These are phyloP conservation scores for Miichthys miiuy DNA, from an alignment of 2,797 vertebrate species.

Conservation along the genomic window DNA sequence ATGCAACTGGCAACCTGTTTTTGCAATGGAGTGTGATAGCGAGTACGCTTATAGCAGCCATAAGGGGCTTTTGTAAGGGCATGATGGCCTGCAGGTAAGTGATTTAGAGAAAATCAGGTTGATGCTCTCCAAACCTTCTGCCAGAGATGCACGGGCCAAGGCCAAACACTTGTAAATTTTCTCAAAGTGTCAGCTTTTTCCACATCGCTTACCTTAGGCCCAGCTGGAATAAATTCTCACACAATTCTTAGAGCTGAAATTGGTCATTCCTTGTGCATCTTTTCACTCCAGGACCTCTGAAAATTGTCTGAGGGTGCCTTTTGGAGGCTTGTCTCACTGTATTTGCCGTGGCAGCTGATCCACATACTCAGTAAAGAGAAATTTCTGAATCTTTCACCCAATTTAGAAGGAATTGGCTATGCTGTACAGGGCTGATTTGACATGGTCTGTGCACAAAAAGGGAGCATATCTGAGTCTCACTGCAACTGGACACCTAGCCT, in stretches of 20 bases:
- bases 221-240: slow-evolving; percentile 74
- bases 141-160: slow-evolving; percentile 66
- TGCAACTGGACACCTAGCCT: slow-evolving; percentile 34
- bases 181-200: slow-evolving; percentile 80
- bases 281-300: slow-evolving; percentile 57
- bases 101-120: slow-evolving; percentile 79
- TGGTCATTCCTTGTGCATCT: slow-evolving; percentile 60
- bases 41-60: slow-evolving; percentile 66
- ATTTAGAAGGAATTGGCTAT: slow-evolving; percentile 59
- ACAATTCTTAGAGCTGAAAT: slow-evolving; percentile 76
- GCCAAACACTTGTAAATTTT: slow-evolving; percentile 77
- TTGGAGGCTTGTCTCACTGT: slow-evolving; percentile 55
- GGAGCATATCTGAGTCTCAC: slow-evolving; percentile 46
- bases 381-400: slow-evolving; percentile 60
- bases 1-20: slow-evolving; percentile 61
- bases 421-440: slow-evolving; percentile 62
- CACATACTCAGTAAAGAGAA: slow-evolving; percentile 48
- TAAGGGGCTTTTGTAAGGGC: slow-evolving; percentile 72
- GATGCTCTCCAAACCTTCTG: slow-evolving; percentile 63
- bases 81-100: slow-evolving; percentile 75
- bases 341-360: slow-evolving; percentile 52
- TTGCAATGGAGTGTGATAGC: slow-evolving; percentile 59
- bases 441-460: slow-evolving; percentile 57
- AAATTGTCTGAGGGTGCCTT: slow-evolving; percentile 43
- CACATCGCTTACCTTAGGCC: slow-evolving; percentile 68